Evolutionary conservation across 1,140 invertebrate species (phyloP).

Genomic region (Bombyx mandarina): DNA sequence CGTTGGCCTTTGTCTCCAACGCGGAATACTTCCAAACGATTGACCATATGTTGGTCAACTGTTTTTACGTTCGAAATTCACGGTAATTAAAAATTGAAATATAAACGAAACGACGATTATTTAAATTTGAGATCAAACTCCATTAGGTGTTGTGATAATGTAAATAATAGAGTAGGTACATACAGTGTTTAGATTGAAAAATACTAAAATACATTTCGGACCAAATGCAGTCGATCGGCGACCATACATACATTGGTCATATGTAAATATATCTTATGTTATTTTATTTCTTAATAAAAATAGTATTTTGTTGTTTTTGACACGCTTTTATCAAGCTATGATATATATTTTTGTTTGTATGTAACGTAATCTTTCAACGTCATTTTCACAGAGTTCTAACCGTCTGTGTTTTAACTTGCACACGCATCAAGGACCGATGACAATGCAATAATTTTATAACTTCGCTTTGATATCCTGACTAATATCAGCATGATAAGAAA

Average conservation of each 20-base stretch:
- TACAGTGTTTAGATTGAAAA: background rate
- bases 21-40: background rate
- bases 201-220: conserved; percentile 30
- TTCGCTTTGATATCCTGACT: too few relatives aligned
- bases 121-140: background rate
- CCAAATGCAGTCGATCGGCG: conserved; percentile 49
- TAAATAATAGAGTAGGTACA: conserved; percentile 1
- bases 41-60: background rate
- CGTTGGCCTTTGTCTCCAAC: too few relatives aligned
- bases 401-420: too few relatives aligned
- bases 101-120: background rate
- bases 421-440: too few relatives aligned
- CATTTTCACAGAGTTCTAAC: too few relatives aligned
- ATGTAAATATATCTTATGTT: background rate
- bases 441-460: too few relatives aligned
- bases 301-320: too few relatives aligned
- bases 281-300: too few relatives aligned
- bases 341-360: too few relatives aligned
- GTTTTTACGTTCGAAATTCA: background rate
- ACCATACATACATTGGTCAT: background rate
- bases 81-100: background rate
- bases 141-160: background rate
- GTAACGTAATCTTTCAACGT: too few relatives aligned
- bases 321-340: too few relatives aligned
- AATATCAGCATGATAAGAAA: too few relatives aligned